Conservation (phyloP, 35 echinoderm and acorn worm genomes). For the Chiridota heheva region DNA sequence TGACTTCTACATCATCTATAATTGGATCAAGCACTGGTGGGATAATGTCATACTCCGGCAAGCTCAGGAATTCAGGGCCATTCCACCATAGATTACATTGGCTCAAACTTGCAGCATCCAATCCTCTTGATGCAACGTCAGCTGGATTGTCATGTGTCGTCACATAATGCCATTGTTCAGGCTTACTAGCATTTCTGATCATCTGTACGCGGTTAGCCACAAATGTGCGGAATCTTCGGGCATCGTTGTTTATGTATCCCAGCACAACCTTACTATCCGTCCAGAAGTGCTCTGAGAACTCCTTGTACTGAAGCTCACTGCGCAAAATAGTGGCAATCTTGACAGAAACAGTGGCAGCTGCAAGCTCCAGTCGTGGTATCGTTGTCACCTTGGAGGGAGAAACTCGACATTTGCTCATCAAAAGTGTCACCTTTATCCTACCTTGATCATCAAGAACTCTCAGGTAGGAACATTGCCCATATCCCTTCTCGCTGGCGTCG, state of each 20-base stretch:
- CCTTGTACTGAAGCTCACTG: slow-evolving; percentile 39
- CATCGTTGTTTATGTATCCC: slow-evolving; percentile 75
- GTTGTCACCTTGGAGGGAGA: slow-evolving; percentile 45
- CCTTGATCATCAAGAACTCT: slow-evolving; percentile 11
- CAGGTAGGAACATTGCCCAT: slow-evolving; percentile 53
- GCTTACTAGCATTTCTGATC: slow-evolving; percentile 42
- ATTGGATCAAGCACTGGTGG: no score
- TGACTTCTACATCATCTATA: no score
- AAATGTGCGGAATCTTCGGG: slow-evolving; percentile 52
- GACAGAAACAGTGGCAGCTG: slow-evolving; percentile 48
- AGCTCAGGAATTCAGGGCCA: slow-evolving; percentile 46
- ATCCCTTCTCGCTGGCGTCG: slow-evolving; percentile 39
- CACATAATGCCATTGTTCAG: slow-evolving; percentile 66
- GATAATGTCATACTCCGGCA: neutral
- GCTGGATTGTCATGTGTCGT: slow-evolving; percentile 52
- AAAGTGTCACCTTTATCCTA: slow-evolving; percentile 4
- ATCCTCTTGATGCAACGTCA: slow-evolving; percentile 61
- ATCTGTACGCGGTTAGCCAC: slow-evolving; percentile 66
- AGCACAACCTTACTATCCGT: slow-evolving; percentile 47
- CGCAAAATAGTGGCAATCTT: slow-evolving; percentile 24
- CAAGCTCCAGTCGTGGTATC: slow-evolving; percentile 68
- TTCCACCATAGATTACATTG: slow-evolving; percentile 28
- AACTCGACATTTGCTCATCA: slow-evolving; percentile 52
- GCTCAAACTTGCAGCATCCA: slow-evolving; percentile 21
- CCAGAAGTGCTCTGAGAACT: slow-evolving; percentile 54